phyloP scores from a whole-genome alignment of 2,797 vertebrate species.

The Thamnophis elegans region DNA sequence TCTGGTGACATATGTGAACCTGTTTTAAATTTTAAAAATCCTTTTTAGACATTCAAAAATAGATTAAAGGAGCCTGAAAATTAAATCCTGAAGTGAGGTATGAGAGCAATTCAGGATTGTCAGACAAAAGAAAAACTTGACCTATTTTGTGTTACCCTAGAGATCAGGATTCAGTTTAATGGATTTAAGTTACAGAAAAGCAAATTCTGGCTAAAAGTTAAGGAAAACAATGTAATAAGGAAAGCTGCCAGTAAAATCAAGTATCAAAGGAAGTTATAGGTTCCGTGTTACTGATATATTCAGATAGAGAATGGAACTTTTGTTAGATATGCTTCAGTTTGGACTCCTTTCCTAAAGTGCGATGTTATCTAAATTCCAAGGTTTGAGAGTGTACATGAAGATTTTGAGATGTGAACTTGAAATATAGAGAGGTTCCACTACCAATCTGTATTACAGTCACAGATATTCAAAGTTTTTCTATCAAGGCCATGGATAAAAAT shows the following conservation, averaged over 20 bases:
- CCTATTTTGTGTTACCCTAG: not conserved
- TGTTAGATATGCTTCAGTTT: not conserved
- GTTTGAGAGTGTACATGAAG: constrained; percentile 52
- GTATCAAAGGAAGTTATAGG: not conserved
- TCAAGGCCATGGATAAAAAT: not conserved
- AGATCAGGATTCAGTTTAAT: not conserved
- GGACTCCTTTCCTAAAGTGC: not conserved
- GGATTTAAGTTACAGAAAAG: not conserved
- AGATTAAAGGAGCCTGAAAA: not conserved
- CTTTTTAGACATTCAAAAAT: constrained; percentile 31
- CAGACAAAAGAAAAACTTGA: not conserved
- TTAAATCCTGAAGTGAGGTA: not conserved
- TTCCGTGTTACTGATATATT: not conserved
- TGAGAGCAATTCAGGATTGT: not conserved
- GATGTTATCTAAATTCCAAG: constrained; percentile 24
- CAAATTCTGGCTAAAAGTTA: not conserved
- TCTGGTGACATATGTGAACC: constrained; percentile 52
- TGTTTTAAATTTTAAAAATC: constrained; percentile 44
- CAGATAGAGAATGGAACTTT: not conserved
- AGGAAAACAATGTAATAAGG: not conserved
- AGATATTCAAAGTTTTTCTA: not conserved
- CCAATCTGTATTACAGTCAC: not conserved
- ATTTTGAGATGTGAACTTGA: constrained; percentile 15
- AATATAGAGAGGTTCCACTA: constrained; percentile 1
- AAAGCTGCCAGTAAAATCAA: not conserved